Evolutionary conservation across 1,140 invertebrate species (phyloP).

Genomic region (Artemia franciscana): DNA sequence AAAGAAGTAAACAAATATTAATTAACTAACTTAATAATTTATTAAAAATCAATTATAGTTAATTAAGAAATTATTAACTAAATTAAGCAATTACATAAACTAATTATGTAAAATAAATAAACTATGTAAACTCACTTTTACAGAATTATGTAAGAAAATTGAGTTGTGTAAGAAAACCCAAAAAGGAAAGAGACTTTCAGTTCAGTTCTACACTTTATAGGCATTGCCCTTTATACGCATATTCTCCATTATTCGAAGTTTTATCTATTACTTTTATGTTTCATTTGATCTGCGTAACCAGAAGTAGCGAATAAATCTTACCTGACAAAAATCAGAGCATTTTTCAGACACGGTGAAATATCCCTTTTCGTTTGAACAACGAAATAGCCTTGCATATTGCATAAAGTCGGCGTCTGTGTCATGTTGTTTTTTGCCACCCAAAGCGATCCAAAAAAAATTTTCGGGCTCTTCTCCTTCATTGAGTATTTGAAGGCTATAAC

Average conservation of each 20-base stretch:
- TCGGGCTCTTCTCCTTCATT: conserved; percentile 95
- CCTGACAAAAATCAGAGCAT: conserved; percentile 98
- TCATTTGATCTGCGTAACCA: not conserved
- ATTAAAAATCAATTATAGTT: too few relatives aligned
- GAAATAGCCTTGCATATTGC: conserved; percentile 77
- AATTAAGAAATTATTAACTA: conserved; percentile 8
- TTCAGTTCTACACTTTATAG: not conserved
- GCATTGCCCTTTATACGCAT: not conserved
- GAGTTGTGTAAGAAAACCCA: not conserved
- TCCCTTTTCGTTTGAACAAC: conserved; percentile 97
- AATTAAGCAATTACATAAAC: not conserved
- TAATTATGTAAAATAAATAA: not conserved
- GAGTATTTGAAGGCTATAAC: conserved; percentile 60
- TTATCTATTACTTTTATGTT: too few relatives aligned
- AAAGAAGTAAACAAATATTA: too few relatives aligned
- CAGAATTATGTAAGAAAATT: not conserved
- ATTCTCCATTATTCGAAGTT: not conserved
- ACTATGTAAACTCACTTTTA: not conserved
- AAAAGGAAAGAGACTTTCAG: too few relatives aligned
- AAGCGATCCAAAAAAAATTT: conserved; percentile 93
- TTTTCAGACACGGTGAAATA: conserved; percentile 98
- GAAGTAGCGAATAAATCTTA: conserved; percentile 21
- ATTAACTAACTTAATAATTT: too few relatives aligned
- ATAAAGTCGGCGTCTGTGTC: conserved; percentile 74
- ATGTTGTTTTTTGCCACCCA: conserved; percentile 79